Base-by-base conservation (phyloP, 2,113 vertebrate genomes). In the Engystomops pustulosus region DNA sequence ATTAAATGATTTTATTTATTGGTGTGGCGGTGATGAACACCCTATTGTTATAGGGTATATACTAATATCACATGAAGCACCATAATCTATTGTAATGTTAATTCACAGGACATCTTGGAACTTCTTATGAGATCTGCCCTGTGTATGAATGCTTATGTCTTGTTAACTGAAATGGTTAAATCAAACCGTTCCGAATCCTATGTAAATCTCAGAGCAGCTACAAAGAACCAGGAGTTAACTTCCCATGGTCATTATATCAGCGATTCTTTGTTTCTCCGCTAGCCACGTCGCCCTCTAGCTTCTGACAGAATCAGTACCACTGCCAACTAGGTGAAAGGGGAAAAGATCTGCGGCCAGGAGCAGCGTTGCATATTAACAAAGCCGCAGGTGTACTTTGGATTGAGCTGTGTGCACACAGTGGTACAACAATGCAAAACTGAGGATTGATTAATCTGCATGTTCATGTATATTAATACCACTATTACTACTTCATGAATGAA, bases 321-420 rank as follows among this genome's bases (percentile, higher is more conserved):
- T 23, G 81, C 81, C 81, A 75, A 83, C 38, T 83, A 8, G 81
- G 81, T 83, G 70, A 83, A 83, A 83, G 71, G 58, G 51, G 70
- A 76, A 14, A 14, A 18, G 27, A 55, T 30, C 18, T 53, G n/a
- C 15, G 27, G 49, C 34, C 80, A 55, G 34, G 36, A 71, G 68
- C 68, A 4, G 47, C 20, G 15, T 62, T 68, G 79, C 62, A 51
- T 70, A 55, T 41, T 70, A 81, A 55, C 34, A 72, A 11, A 30
- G 14, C 25, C 4, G 11, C 68, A 82, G 80, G 68, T 82, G 49
- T 20, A 72, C 51, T 27, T 14, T 55, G 79, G 65, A 27, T 38
- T 38, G 45, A 81, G 44, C 62, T 17, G 74, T 47, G 45, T 20
- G 47, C 45, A 75, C 72, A 74, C 27, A 53, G 17, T 34, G 60